phyloP scores from a whole-genome alignment of 2,113 vertebrate species.

The Equus przewalskii region DNA sequence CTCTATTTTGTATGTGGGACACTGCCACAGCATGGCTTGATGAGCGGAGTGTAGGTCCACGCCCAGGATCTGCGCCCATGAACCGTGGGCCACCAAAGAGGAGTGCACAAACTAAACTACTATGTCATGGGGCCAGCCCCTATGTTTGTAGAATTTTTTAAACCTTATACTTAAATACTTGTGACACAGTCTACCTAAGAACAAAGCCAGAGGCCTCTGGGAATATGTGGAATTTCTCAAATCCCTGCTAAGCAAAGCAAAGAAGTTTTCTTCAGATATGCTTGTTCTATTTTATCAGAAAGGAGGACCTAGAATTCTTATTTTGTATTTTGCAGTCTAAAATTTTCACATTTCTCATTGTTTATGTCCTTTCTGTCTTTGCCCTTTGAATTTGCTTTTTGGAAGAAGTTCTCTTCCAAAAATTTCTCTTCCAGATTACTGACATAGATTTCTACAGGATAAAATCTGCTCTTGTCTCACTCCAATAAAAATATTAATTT shows the following conservation, averaged over 20 bases:
- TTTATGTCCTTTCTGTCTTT: background rate
- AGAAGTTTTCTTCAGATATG: background rate
- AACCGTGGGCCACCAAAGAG: too few species aligned
- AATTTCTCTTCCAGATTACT: constrained; percentile 4
- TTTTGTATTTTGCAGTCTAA: background rate
- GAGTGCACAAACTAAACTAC: too few species aligned
- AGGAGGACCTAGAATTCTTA: background rate
- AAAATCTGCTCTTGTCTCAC: background rate
- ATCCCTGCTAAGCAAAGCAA: background rate
- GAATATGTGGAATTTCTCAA: background rate
- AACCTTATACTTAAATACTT: background rate
- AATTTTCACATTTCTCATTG: background rate
- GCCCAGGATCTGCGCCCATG: too few species aligned
- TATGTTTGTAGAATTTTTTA: background rate
- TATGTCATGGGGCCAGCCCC: too few species aligned
- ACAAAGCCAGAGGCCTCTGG: background rate
- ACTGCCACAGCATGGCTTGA: too few species aligned
- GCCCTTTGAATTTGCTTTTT: background rate
- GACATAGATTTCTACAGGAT: background rate
- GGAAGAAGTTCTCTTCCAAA: background rate
- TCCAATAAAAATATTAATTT: constrained; percentile 64
- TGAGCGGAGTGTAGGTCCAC: too few species aligned
- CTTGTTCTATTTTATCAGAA: background rate
- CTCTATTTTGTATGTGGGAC: too few species aligned
- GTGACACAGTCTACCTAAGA: background rate